Evolutionary conservation across 2,888 invertebrate species (phyloP), one percentile per base, ranked within the genome.

Genomic region (Rutpela maculata): DNA sequence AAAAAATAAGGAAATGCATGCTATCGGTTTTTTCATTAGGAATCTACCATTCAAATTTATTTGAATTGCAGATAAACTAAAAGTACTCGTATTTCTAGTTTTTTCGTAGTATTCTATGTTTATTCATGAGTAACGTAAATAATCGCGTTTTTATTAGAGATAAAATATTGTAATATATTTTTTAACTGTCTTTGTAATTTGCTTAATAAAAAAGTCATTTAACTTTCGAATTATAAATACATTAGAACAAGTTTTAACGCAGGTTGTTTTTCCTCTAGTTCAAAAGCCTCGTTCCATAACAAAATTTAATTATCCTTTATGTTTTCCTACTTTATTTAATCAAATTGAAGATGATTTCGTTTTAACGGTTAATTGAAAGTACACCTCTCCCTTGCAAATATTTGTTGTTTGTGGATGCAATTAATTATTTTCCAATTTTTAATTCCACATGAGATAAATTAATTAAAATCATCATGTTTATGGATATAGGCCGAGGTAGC

Each of bases 171-270:
- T 19, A 35, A 59, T 22, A 59, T 59, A 59, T 19, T 59, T 59
- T 26, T 19, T 22, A 11, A 19, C 31, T 4, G 22, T 22, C 18
- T 59, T 59, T 59, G 18, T 11, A 19, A 12, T 59, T 22, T 22
- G 22, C 19, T 12, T 11, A 43, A 43, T 59, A 59, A 62, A 62
- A 26, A 62, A 62, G 15, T 62, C 60, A n/a, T 26, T 31, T 62
- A 62, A 62, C 60, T 62, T 62, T 0, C 31, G 26, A 62, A 62
- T 62, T 62, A 62, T 15, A 62, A 62, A 62, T 31, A 62, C 26
- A 12, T 43, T 43, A 43, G 12, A 43, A 43, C 43, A 43, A 43
- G 15, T 43, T 38, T 38, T 5, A 35, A 43, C 12, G 43, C 43
- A 43, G 15, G 43, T 35, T 43, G 43, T 43, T 43, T 43, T 12